Conservation (phyloP, 2,797 vertebrate species). For the Paratrypauchen microcephalus region DNA sequence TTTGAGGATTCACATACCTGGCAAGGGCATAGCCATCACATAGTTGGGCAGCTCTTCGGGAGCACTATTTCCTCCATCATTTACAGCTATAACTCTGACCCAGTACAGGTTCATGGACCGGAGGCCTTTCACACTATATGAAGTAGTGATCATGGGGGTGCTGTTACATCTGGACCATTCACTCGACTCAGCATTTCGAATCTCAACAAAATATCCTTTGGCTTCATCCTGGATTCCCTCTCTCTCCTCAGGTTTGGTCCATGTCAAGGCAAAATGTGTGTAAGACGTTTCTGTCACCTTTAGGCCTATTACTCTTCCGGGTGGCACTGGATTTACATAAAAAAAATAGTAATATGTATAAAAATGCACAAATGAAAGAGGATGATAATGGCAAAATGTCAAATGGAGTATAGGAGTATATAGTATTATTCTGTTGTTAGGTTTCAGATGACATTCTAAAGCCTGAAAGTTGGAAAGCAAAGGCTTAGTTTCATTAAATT, state of each 20-base stretch:
- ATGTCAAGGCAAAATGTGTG: conserved; percentile 78
- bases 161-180: conserved; percentile 82
- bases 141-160: conserved; percentile 62
- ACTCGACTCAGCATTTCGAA: conserved; percentile 64
- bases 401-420: neutral
- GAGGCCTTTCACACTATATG: conserved; percentile 79
- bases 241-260: conserved; percentile 77
- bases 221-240: conserved; percentile 69
- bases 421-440: neutral
- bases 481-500: too few species aligned
- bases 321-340: conserved; percentile 68
- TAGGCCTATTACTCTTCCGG: conserved; percentile 79
- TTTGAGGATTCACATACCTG: conserved; percentile 64
- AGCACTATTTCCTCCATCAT: conserved; percentile 74
- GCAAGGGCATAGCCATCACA: conserved; percentile 61
- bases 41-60: conserved; percentile 69
- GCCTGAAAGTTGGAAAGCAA: too few species aligned
- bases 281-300: conserved; percentile 78
- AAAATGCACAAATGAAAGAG: neutral
- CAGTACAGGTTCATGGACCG: conserved; percentile 75
- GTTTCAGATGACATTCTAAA: neutral
- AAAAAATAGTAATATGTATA: neutral
- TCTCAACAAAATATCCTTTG: conserved; percentile 84
- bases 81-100: conserved; percentile 78
- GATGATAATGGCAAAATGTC: neutral